Conservation (phyloP, 92 coral and sea anemone genomes). For the Micromussa lordhowensis region DNA sequence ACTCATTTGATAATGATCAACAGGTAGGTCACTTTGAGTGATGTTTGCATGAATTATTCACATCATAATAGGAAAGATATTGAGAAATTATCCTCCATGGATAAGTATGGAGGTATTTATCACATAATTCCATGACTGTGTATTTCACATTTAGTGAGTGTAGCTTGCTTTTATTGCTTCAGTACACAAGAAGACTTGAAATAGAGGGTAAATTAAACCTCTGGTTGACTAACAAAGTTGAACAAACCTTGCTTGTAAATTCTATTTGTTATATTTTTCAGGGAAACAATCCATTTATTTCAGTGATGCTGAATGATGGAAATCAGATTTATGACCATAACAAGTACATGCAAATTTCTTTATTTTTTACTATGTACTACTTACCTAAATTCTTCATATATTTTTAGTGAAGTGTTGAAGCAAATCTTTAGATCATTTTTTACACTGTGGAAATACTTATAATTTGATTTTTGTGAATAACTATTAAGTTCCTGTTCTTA, state of each 20-base stretch:
- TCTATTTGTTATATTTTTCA: constrained; percentile 20
- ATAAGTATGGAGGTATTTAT: not conserved
- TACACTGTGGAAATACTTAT: no score
- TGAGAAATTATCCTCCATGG: not conserved
- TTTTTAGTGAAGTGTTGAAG: no score
- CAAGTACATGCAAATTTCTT: constrained; percentile 62
- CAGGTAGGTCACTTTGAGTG: constrained; percentile 58
- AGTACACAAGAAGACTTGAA: no score
- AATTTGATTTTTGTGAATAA: no score
- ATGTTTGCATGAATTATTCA: not conserved
- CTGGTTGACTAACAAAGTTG: no score
- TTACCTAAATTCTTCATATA: not conserved
- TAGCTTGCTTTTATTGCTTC: no score
- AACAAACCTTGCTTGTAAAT: no score
- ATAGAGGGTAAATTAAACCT: no score
- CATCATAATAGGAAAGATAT: not conserved
- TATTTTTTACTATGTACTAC: not conserved
- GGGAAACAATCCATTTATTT: constrained; percentile 98
- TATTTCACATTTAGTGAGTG: no score
- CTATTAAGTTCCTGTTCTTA: no score
- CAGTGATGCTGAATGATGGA: constrained; percentile 95
- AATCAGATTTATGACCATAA: constrained; percentile 85
- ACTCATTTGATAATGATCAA: constrained; percentile 99
- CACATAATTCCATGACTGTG: no score
- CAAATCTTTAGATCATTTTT: no score